Percentiles rank a stretch among this genome's conserved stretches.
These are phyloP conservation scores for Melanostoma mellinum DNA, from an alignment of 2,888 invertebrate species.

Conservation along the genomic window DNA sequence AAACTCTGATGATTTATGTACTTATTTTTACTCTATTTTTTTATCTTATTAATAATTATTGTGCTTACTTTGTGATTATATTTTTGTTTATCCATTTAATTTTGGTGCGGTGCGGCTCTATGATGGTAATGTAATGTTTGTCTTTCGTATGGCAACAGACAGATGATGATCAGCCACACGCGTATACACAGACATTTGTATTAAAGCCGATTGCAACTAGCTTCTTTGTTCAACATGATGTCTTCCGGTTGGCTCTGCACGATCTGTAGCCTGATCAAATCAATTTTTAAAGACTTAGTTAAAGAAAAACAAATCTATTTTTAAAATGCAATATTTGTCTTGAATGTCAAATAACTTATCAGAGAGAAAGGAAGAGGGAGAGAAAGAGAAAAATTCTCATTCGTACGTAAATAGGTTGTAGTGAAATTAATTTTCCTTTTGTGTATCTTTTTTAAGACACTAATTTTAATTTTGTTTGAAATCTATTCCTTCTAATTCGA, in stretches of 20 bases:
- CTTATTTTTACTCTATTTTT: constrained; percentile 16
- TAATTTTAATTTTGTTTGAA: constrained; percentile 20
- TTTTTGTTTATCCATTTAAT: constrained; percentile 45
- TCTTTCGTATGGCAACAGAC: constrained; percentile 85
- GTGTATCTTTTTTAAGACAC: constrained; percentile 38
- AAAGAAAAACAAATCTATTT: constrained; percentile 43
- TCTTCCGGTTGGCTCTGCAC: constrained; percentile 96
- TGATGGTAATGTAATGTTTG: constrained; percentile 44
- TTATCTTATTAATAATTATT: constrained; percentile 37
- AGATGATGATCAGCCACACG: constrained; percentile 96
- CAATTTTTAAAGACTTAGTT: constrained; percentile 58
- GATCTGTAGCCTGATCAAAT: constrained; percentile 84
- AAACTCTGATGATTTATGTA: background rate
- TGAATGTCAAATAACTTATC: constrained; percentile 44
- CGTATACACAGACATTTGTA: constrained; percentile 96
- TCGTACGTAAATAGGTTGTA: constrained; percentile 63
- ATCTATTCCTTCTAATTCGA: constrained; percentile 3
- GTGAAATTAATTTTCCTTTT: constrained; percentile 21
- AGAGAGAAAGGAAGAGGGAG: constrained; percentile 21
- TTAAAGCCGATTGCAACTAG: constrained; percentile 93
- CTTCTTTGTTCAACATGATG: constrained; percentile 97
- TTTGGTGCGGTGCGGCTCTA: constrained; percentile 33
- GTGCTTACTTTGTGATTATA: constrained; percentile 39
- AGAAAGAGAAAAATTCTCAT: constrained; percentile 28
- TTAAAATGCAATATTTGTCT: constrained; percentile 55